Evolutionary conservation across 92 coral and sea anemone species (phyloP).

Genomic region (Anthopleura xanthogrammica): DNA sequence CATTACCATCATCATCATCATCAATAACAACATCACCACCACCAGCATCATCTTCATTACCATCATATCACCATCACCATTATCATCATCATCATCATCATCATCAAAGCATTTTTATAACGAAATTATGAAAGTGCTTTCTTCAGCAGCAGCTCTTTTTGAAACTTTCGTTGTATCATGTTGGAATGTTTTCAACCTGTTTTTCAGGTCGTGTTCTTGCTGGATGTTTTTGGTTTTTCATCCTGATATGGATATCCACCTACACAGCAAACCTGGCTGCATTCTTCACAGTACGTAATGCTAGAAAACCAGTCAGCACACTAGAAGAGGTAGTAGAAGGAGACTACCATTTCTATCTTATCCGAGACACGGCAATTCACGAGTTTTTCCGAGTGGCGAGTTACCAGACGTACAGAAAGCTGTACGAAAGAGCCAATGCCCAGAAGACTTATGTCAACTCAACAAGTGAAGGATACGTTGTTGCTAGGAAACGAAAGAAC

Average conservation of each 20-base stretch:
- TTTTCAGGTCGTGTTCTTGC: conserved; percentile 70
- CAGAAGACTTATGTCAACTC: conserved; percentile 55
- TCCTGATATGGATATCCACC: conserved; percentile 75
- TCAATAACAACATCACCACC: no score
- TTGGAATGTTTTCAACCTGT: not conserved
- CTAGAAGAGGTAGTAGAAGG: conserved; percentile 71
- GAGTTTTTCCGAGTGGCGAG: conserved; percentile 51
- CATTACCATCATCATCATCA: no score
- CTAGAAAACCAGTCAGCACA: conserved; percentile 56
- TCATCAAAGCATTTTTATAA: no score
- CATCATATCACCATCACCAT: no score
- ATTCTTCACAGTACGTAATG: conserved; percentile 74
- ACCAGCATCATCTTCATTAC: no score
- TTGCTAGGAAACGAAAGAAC: conserved; percentile 49
- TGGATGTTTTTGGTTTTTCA: conserved; percentile 79
- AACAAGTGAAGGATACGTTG: conserved; percentile 47
- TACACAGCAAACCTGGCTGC: conserved; percentile 84
- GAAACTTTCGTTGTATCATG: not conserved
- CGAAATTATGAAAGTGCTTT: no score
- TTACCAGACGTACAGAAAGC: conserved; percentile 63
- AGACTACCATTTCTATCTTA: conserved; percentile 54
- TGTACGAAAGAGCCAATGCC: conserved; percentile 52
- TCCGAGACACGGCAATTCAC: conserved; percentile 57
- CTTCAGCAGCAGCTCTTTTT: not conserved
- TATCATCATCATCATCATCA: no score